A percentile compares a stretch with the other conserved stretches of the same genome.
These are phyloP conservation scores for Lasioglossum oenotherae DNA, from an alignment of 2,888 invertebrate species.

Conservation along the genomic window DNA sequence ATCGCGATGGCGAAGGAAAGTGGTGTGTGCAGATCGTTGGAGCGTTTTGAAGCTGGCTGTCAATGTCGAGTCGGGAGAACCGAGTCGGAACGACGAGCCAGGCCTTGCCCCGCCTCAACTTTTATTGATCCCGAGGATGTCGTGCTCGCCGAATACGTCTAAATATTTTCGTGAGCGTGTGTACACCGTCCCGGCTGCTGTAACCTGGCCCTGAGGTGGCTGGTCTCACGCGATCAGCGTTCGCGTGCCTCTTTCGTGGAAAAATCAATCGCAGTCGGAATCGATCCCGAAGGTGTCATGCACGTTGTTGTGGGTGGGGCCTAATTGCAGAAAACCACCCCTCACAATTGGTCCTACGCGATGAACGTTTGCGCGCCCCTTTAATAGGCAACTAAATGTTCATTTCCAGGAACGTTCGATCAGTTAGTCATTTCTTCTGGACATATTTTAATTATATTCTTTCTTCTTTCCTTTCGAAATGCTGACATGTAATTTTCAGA, in stretches of 20 bases:
- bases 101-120: slow-evolving; percentile 65
- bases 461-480: too few relatives aligned
- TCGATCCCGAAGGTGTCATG: not conserved
- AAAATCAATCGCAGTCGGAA: not conserved
- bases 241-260: not conserved
- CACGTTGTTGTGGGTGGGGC: too few relatives aligned
- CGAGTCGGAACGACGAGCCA: slow-evolving; percentile 49
- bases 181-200: slow-evolving; percentile 27
- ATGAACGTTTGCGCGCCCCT: too few relatives aligned
- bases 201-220: not conserved
- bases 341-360: too few relatives aligned
- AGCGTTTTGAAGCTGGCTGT: slow-evolving; percentile 15
- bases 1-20: not conserved
- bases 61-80: slow-evolving; percentile 20
- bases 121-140: slow-evolving; percentile 70
- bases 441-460: too few relatives aligned
- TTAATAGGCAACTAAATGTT: too few relatives aligned
- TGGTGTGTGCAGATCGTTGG: not conserved
- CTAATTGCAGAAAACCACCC: too few relatives aligned
- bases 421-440: too few relatives aligned
- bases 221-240: not conserved
- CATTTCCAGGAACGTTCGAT: too few relatives aligned
- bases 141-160: slow-evolving; percentile 60
- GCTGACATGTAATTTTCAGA: too few relatives aligned
- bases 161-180: slow-evolving; percentile 61